These are phyloP conservation scores for Sphaerodactylus townsendi DNA, from an alignment of 2,113 vertebrate genomes.

Conservation along the genomic window DNA sequence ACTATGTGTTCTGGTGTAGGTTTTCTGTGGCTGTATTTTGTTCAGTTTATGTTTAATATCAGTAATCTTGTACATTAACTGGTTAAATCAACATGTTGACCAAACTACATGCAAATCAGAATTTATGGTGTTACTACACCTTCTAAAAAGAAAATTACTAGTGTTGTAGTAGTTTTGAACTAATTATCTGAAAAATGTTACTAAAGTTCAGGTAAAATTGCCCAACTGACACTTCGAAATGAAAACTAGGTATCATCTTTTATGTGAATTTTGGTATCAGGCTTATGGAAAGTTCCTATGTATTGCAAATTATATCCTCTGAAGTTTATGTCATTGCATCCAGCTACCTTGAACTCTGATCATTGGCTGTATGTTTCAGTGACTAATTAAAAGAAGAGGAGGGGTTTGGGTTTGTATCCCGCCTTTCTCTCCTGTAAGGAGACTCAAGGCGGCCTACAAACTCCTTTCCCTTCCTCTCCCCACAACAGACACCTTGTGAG, in stretches of 20 bases:
- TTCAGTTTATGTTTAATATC: not conserved
- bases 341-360: not conserved
- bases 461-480: too few relatives aligned
- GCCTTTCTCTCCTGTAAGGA: too few relatives aligned
- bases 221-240: not conserved
- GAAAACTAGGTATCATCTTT: not conserved
- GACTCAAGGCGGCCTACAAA: too few relatives aligned
- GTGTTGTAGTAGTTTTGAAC: not conserved
- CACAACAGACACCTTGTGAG: too few relatives aligned
- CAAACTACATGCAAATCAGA: not conserved
- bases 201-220: not conserved
- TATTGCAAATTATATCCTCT: not conserved
- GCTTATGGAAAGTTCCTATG: not conserved
- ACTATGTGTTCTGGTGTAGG: slow-evolving; percentile 5
- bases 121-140: not conserved
- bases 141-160: not conserved
- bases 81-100: not conserved
- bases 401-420: too few relatives aligned
- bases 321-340: not conserved
- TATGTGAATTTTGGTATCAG: not conserved
- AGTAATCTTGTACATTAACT: not conserved
- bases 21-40: slow-evolving; percentile 12
- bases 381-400: too few relatives aligned
- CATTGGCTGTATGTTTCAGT: not conserved
- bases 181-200: not conserved